phyloP scores from a whole-genome alignment of 2,113 vertebrate genomes.

The Pangasianodon hypophthalmus region DNA sequence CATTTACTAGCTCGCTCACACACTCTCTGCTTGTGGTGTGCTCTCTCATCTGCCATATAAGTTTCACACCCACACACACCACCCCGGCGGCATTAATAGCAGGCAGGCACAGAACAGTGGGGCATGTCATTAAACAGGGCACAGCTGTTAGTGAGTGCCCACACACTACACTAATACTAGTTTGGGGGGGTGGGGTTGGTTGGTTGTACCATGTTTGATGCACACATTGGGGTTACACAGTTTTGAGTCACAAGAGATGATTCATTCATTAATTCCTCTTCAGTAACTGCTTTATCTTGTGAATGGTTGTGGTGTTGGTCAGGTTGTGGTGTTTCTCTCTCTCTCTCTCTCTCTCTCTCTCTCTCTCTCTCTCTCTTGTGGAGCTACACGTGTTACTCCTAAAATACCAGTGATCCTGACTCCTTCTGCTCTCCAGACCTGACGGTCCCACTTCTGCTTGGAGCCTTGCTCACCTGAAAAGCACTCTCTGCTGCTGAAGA shows the following conservation, averaged over 20 bases:
- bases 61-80: conserved; percentile 43
- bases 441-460: not conserved
- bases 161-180: conserved; percentile 17
- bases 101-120: conserved; percentile 34
- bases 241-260: not conserved
- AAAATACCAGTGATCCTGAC: not conserved
- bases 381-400: not conserved
- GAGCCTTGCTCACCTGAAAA: not conserved
- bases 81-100: conserved; percentile 42
- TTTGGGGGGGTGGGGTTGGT: not conserved
- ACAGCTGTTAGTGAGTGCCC: conserved; percentile 54
- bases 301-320: not conserved
- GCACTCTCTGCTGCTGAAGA: not conserved
- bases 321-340: not conserved
- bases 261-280: not conserved
- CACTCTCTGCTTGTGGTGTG: conserved; percentile 30
- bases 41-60: conserved; percentile 39
- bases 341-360: not conserved
- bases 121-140: conserved; percentile 27
- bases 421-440: not conserved
- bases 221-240: not conserved
- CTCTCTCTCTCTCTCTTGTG: not conserved
- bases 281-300: not conserved
- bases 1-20: conserved; percentile 1
- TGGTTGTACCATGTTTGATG: conserved; percentile 15